Percentiles rank a stretch among this genome's conserved stretches.
These are phyloP conservation scores for Agonopterix heracliana DNA, from an alignment of 2,888 invertebrate species.

Conservation along the genomic window DNA sequence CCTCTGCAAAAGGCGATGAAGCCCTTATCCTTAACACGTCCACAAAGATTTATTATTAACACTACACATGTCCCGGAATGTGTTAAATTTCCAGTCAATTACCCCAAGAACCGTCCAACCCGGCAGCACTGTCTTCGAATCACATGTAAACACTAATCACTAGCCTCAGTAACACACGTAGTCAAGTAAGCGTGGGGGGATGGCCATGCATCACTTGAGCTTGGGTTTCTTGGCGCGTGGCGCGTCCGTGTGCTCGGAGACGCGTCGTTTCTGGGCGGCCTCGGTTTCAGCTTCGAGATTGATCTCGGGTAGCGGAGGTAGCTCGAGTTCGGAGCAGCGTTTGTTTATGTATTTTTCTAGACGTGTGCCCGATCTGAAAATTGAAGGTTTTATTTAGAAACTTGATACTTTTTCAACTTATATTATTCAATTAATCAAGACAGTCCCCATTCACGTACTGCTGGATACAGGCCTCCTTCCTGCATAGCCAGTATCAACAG, in stretches of 20 bases:
- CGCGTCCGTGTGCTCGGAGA: constrained; percentile 26
- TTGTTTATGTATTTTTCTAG: constrained; percentile 83
- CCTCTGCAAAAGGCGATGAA: not conserved
- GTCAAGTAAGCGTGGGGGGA: constrained; percentile 30
- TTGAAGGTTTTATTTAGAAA: not conserved
- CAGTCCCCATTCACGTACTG: not conserved
- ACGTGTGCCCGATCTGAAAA: constrained; percentile 82
- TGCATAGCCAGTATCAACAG: no score
- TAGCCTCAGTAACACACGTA: constrained; percentile 40
- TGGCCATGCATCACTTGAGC: constrained; percentile 42
- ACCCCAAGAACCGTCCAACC: no score
- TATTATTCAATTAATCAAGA: not conserved
- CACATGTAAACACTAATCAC: not conserved
- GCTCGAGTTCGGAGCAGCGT: constrained; percentile 80
- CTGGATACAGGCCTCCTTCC: not conserved
- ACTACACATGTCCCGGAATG: not conserved
- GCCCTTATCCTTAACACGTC: not conserved
- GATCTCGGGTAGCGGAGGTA: constrained; percentile 67
- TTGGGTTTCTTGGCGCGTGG: constrained; percentile 39
- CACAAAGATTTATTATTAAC: not conserved
- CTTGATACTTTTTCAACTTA: no score
- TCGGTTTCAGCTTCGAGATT: constrained; percentile 25
- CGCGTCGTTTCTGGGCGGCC: constrained; percentile 15
- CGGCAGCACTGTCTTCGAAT: not conserved
- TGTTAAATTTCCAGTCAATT: no score